Evolutionary conservation across 2,113 vertebrate species (phyloP), one percentile per base, ranked within the genome.

Genomic region (Herpetotheres cachinnans): DNA sequence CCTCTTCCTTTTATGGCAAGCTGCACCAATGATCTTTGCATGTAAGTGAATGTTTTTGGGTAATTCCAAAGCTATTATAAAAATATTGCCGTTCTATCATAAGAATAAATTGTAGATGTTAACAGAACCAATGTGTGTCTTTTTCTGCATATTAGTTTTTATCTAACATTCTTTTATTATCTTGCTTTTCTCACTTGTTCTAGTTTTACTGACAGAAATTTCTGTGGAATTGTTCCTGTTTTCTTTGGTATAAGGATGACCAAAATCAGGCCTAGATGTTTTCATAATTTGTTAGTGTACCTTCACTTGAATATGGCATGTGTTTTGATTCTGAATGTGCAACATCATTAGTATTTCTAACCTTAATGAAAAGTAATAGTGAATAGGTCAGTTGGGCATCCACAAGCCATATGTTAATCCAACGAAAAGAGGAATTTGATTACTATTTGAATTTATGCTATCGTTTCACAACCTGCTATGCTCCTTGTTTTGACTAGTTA

Each of bases 11-110:
- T 98, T 96, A 98, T 99, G 96, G 99, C 99, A 97, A 99, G 99
- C 98, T 99, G 99, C 96, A 98, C 98, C 94, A 99, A 99, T 12
- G 99, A 99, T 91, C 98, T 99, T 89, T 99, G 99, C 97, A 98
- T 97, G 99, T 99, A 98, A 99, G 99, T 98, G 86, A 82, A 52
- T 40, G 13, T 16, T 88, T 79, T 62, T 49, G 29, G 19, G 7
- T 52, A 34, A 77, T 50, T 95, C 40, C 15, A 82, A 86, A 94
- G 21, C 52, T 91, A 3, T 47, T 65, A 8, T 34, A 4, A 61
- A 79, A 49, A 0, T 4, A 7, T 1, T 4, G 20, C 73, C 10
- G 5, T 63, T 59, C 1, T 56, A 13, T 58, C 5, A 14, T 65
- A 17, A 69, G 24, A 82, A 87, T 34, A 5, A 69, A 29, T 86